Evolutionary conservation across 2,113 vertebrate genomes (phyloP).

Genomic region (Synchiropus splendidus): DNA sequence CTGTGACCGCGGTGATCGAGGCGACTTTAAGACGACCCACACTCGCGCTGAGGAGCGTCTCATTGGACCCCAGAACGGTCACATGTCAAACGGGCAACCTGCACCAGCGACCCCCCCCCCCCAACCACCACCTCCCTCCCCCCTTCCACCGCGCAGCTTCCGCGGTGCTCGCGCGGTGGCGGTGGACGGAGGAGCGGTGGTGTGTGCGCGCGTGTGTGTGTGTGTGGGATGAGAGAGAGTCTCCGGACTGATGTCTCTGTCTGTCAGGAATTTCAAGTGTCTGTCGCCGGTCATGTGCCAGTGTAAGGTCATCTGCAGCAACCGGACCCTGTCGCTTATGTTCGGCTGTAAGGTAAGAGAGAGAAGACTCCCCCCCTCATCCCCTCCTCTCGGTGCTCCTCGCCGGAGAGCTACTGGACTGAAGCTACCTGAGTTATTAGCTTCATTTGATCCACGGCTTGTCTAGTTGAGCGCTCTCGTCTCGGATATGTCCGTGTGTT

Average conservation of each 20-base stretch:
- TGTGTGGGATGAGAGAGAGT: slow-evolving; percentile 18
- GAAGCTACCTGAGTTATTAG: no score
- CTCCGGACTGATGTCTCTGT: slow-evolving; percentile 65
- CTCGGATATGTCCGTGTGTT: no score
- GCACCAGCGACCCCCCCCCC: slow-evolving; percentile 3
- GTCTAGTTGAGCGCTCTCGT: no score
- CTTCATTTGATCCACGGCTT: no score
- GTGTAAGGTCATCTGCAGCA: slow-evolving; percentile 78
- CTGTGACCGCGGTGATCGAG: no score
- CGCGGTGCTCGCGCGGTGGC: slow-evolving; percentile 21
- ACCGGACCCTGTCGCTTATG: slow-evolving; percentile 76
- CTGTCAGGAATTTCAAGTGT: slow-evolving; percentile 71
- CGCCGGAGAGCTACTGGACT: no score
- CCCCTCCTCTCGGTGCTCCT: no score
- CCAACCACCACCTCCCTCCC: background rate
- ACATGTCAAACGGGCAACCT: slow-evolving; percentile 11
- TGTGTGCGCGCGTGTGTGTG: slow-evolving; percentile 14
- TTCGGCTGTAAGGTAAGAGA: slow-evolving; percentile 81
- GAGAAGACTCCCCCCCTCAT: slow-evolving; percentile 5
- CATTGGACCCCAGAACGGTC: slow-evolving; percentile 2
- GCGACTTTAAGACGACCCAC: slow-evolving; percentile 6
- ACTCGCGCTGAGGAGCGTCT: background rate
- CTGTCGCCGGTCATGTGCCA: slow-evolving; percentile 77
- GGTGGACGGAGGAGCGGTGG: slow-evolving; percentile 33
- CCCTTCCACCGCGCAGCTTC: slow-evolving; percentile 1